phyloP scores from a whole-genome alignment of 2,797 vertebrate genomes.

The Urophycis tenuis region DNA sequence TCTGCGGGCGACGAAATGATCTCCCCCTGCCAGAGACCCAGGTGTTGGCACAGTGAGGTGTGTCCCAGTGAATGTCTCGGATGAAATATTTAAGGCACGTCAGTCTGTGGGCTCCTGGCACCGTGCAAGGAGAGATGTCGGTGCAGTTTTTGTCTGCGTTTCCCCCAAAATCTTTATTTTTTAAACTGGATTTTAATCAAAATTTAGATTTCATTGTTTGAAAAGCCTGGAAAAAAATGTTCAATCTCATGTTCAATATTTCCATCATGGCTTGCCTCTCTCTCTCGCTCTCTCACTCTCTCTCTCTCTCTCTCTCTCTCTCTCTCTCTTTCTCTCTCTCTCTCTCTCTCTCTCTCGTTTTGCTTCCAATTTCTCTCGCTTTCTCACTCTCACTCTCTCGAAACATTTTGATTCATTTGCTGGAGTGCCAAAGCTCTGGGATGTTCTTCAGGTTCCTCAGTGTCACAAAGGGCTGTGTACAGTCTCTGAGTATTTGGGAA shows the following conservation, averaged over 20 bases:
- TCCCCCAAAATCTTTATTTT: conserved; percentile 11
- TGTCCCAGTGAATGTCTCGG: conserved; percentile 8
- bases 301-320: conserved; percentile 4
- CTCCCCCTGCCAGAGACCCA: background rate
- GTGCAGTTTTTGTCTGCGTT: background rate
- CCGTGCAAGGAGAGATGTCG: conserved; percentile 2
- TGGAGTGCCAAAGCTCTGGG: conserved; percentile 9
- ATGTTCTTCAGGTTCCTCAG: background rate
- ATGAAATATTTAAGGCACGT: conserved; percentile 20
- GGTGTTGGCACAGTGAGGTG: conserved; percentile 3
- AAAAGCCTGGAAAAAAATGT: conserved; percentile 5
- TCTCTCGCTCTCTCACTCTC: conserved; percentile 10
- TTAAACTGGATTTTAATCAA: conserved; percentile 33
- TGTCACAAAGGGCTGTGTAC: background rate
- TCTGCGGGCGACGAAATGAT: background rate
- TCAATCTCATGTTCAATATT: conserved; percentile 24
- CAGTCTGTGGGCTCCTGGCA: conserved; percentile 2
- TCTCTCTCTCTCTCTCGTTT: conserved; percentile 9
- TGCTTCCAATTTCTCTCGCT: background rate
- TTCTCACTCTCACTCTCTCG: background rate
- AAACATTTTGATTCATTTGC: conserved; percentile 21
- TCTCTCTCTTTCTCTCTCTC: conserved; percentile 12
- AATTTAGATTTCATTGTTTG: conserved; percentile 41
- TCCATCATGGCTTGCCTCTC: conserved; percentile 3
- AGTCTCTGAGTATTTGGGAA: background rate